Evolutionary conservation across 2,888 invertebrate species (phyloP), one percentile per base, ranked within the genome.

Genomic region (Carpatolechia fugitivella): DNA sequence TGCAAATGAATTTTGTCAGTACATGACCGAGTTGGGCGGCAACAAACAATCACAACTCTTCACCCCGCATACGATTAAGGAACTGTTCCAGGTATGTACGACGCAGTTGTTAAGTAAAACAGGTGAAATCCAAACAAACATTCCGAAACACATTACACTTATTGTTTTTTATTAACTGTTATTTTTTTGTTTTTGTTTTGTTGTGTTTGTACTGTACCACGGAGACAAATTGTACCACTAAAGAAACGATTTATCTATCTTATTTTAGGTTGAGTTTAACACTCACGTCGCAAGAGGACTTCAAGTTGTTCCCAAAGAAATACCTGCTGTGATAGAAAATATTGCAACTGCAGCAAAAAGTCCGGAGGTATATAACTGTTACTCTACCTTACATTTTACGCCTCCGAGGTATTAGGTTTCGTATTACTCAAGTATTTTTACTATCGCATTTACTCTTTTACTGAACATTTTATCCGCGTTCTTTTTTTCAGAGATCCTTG

Each of bases 281-380:
- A 91, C 90, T 5, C 91, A 92, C 59, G 91, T 91, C 0, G 87
- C 92, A 0, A 85, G 82, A 52, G 89, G 92, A 58, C 75, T 93
- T 24, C 78, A 83, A 74, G 87, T 93, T 0, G 72, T 88, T 31
- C 76, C 93, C 2, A 91, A 89, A 66, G 93, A 93, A 72, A 74
- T 93, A 70, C 91, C 93, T 0, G 85, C 91, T 36, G 88, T 94
- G 11, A 90, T 93, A 33, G 86, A 91, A 54, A 82, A 83, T 60
- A 83, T 93, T 1, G 93, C 93, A 0, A 69, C 74, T 11, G 75
- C 84, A 3, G 85, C 91, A 35, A 82, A 85, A 54, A 78, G 86
- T 60, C 88, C 87, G 0, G 74, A 91, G 66, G 92, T 92, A n/a
- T 5, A 24, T 29, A 14, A 14, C 13, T 1, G 1, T 8, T 10